Evolutionary conservation across 2,888 invertebrate species (phyloP).

Genomic region (Brassicogethes aeneus): DNA sequence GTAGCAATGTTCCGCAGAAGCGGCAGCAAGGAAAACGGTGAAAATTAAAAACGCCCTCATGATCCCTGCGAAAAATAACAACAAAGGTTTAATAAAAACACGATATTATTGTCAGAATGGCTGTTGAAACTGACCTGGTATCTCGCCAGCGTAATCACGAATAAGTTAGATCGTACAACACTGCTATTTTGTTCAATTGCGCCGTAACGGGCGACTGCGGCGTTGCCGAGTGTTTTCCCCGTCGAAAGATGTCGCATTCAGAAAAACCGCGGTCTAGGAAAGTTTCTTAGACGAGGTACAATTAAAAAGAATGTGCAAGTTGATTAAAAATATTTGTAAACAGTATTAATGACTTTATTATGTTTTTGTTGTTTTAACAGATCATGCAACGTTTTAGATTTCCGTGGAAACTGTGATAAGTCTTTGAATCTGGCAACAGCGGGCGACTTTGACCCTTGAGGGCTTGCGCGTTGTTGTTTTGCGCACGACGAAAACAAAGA

Average conservation of each 20-base stretch:
- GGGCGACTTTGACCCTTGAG: slow-evolving; percentile 1
- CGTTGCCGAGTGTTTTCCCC: no score
- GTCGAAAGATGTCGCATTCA: no score
- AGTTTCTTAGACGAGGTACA: no score
- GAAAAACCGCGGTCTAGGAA: no score
- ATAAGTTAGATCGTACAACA: slow-evolving; percentile 19
- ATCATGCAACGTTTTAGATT: no score
- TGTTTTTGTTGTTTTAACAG: no score
- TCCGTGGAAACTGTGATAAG: no score
- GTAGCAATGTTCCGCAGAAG: slow-evolving; percentile 47
- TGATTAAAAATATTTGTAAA: no score
- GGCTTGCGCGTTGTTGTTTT: background rate
- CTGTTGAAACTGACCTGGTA: slow-evolving; percentile 34
- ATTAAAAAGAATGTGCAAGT: no score
- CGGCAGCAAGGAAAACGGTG: slow-evolving; percentile 37
- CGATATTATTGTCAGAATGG: background rate
- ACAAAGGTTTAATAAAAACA: slow-evolving; percentile 11
- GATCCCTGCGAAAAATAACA: slow-evolving; percentile 35
- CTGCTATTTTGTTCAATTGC: background rate
- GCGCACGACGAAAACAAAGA: slow-evolving; percentile 16
- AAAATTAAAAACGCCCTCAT: slow-evolving; percentile 52
- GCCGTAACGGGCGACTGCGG: no score
- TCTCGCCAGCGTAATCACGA: slow-evolving; percentile 43
- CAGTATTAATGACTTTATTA: no score
- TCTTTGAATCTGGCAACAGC: background rate